Conservation (phyloP, 2,113 vertebrate genomes). For the Malaclemys terrapin region DNA sequence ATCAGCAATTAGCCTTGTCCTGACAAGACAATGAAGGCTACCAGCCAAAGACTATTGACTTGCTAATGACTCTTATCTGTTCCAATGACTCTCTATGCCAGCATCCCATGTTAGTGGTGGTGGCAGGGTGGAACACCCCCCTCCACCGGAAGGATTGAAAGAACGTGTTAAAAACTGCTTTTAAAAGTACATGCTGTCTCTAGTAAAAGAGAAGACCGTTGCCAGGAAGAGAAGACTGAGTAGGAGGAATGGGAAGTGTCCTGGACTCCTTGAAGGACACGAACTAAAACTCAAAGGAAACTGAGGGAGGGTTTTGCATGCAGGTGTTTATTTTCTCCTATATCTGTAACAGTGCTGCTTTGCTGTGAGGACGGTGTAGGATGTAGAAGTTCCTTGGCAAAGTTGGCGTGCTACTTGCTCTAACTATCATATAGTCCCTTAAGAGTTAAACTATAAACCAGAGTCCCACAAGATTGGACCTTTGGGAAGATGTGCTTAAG, state of each 20-base stretch:
- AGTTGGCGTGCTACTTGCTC: neutral
- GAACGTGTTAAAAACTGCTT: neutral
- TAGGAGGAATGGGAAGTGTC: neutral
- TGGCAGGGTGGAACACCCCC: neutral
- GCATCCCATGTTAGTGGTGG: neutral
- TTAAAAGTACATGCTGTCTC: too few species aligned
- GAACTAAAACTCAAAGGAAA: neutral
- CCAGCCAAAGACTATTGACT: slow-evolving; percentile 51
- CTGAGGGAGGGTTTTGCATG: neutral
- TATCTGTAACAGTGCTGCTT: too few species aligned
- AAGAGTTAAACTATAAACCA: neutral
- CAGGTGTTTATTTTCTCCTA: too few species aligned
- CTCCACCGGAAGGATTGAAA: neutral
- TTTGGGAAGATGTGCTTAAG: neutral
- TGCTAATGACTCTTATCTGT: neutral
- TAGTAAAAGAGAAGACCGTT: neutral
- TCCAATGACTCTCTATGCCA: neutral
- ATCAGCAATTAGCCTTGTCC: slow-evolving; percentile 47
- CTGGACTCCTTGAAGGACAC: neutral
- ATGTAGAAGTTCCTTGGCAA: neutral
- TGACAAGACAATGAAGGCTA: slow-evolving; percentile 34
- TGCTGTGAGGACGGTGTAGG: neutral
- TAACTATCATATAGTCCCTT: neutral
- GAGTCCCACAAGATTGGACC: too few species aligned
- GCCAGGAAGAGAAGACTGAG: neutral